These are phyloP conservation scores for Ranitomeya imitator DNA, from an alignment of 2,113 vertebrate species.

Conservation along the genomic window DNA sequence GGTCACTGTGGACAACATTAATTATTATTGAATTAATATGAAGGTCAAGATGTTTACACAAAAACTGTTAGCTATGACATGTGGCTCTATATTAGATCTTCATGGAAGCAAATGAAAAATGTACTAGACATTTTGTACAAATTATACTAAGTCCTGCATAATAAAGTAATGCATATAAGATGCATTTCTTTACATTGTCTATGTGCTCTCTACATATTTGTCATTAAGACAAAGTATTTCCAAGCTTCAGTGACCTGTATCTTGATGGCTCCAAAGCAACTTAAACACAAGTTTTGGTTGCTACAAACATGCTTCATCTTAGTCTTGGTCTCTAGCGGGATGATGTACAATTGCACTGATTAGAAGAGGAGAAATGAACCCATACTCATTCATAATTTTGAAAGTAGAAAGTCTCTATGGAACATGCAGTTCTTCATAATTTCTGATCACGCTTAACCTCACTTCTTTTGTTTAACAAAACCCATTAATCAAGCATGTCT, in stretches of 20 bases:
- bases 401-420: slow-evolving; percentile 61
- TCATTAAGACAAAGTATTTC: slow-evolving; percentile 11
- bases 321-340: slow-evolving; percentile 23
- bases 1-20: neutral
- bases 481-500: slow-evolving; percentile 76
- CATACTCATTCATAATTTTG: slow-evolving; percentile 57
- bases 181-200: neutral
- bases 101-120: slow-evolving; percentile 4
- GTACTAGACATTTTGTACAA: neutral
- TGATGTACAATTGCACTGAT: slow-evolving; percentile 52
- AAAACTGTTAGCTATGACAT: neutral
- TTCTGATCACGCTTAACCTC: slow-evolving; percentile 72
- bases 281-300: neutral
- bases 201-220: neutral
- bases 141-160: neutral
- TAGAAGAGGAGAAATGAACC: slow-evolving; percentile 58
- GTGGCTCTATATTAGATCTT: neutral
- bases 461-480: slow-evolving; percentile 72
- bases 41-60: neutral
- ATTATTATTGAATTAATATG: neutral
- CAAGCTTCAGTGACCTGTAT: neutral
- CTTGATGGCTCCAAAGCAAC: neutral
- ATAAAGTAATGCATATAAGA: slow-evolving; percentile 3
- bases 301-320: slow-evolving; percentile 38
- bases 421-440: slow-evolving; percentile 63